A percentile compares a stretch with the other conserved stretches of the same genome.
Evolutionary conservation across 2,113 vertebrate genomes (phyloP).

Genomic region (Ornithorhynchus anatinus): DNA sequence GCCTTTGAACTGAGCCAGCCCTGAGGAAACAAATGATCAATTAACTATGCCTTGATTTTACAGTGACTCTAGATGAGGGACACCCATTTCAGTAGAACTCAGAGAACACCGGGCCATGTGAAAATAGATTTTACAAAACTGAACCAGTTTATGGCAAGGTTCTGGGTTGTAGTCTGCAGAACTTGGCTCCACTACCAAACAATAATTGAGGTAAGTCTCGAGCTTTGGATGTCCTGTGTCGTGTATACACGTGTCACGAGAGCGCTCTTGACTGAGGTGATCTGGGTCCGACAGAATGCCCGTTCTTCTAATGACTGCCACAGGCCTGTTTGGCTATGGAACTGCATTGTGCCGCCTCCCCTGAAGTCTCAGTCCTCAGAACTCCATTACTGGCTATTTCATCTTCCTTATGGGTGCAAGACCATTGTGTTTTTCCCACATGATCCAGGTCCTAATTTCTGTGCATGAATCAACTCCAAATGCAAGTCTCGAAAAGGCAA

Average conservation of each 20-base stretch:
- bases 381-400: conserved; percentile 33
- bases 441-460: conserved; percentile 46
- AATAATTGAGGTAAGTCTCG: conserved; percentile 26
- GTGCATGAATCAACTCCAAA: conserved; percentile 61
- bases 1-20: neutral
- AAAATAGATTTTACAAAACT: conserved; percentile 9
- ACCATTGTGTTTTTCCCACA: conserved; percentile 36
- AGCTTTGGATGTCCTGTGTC: neutral
- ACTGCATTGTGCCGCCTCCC: conserved; percentile 31
- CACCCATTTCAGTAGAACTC: neutral
- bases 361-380: conserved; percentile 29
- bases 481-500: conserved; percentile 61
- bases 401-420: conserved; percentile 61
- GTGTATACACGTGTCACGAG: neutral
- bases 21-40: conserved; percentile 15
- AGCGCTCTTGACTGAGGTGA: neutral
- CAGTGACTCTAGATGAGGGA: conserved; percentile 5
- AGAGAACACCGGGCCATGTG: neutral
- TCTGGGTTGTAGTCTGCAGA: conserved; percentile 28
- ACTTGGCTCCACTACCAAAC: neutral
- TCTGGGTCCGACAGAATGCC: neutral
- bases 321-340: neutral
- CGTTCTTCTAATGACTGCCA: neutral
- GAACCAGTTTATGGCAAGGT: conserved; percentile 7
- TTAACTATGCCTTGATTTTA: conserved; percentile 18